Evolutionary conservation across 2,888 invertebrate species (phyloP).

Genomic region (Pherbina coryleti): DNA sequence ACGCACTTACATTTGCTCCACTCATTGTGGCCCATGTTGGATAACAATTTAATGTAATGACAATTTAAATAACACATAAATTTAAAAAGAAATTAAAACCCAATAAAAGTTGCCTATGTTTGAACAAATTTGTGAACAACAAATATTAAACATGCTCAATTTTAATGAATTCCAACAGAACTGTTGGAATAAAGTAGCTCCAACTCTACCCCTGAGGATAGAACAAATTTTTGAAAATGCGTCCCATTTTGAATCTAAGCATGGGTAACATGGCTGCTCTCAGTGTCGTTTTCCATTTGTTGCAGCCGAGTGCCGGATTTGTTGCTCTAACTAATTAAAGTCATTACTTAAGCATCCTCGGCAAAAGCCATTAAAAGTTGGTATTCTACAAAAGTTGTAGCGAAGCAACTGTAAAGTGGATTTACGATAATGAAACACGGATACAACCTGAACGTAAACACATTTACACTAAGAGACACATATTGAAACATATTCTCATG

Average conservation of each 20-base stretch:
- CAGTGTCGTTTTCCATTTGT: background rate
- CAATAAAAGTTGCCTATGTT: constrained; percentile 5
- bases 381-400: constrained; percentile 50
- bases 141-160: background rate
- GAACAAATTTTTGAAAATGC: background rate
- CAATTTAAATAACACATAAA: background rate
- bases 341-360: constrained; percentile 51
- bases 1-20: too few relatives aligned
- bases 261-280: background rate
- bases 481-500: background rate
- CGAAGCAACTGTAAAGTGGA: constrained; percentile 35
- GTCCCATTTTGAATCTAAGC: too few relatives aligned
- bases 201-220: background rate
- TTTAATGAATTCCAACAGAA: background rate
- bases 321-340: constrained; percentile 50
- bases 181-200: background rate
- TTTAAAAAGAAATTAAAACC: background rate
- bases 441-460: constrained; percentile 18
- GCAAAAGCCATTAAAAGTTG: constrained; percentile 26
- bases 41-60: background rate
- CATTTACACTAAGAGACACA: background rate
- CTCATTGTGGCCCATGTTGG: too few relatives aligned
- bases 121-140: background rate
- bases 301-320: constrained; percentile 27
- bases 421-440: constrained; percentile 28